Evolutionary conservation across 2,888 invertebrate species (phyloP).

Genomic region (Apamea monoglypha): DNA sequence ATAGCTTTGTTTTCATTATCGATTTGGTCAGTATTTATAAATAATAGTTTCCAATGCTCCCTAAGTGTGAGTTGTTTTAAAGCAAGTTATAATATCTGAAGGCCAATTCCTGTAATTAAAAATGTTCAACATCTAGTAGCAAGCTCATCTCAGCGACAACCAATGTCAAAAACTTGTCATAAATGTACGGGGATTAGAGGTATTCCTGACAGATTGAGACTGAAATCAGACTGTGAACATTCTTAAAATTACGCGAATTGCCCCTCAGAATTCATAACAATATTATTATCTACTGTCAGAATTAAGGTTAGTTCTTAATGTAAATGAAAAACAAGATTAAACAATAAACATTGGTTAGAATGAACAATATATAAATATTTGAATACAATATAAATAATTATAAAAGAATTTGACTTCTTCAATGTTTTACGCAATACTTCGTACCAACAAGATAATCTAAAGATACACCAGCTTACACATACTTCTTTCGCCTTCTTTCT

Average conservation of each 20-base stretch:
- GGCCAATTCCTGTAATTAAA: too few relatives aligned
- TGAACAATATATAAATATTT: constrained; percentile 18
- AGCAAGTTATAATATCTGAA: constrained; percentile 13
- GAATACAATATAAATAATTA: constrained; percentile 27
- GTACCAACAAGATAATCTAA: background rate
- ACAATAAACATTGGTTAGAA: constrained; percentile 22
- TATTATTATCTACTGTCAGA: background rate
- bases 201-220: too few relatives aligned
- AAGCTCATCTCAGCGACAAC: too few relatives aligned
- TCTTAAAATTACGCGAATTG: too few relatives aligned
- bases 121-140: too few relatives aligned
- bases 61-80: constrained; percentile 7
- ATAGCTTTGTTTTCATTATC: background rate
- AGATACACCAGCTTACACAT: background rate
- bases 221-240: too few relatives aligned
- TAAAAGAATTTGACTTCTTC: background rate
- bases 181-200: too few relatives aligned
- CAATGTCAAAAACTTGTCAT: too few relatives aligned
- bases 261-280: background rate
- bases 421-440: background rate
- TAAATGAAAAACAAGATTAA: constrained; percentile 12
- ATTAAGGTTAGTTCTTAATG: constrained; percentile 3
- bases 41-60: constrained; percentile 7
- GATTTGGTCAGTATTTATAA: constrained; percentile 2
- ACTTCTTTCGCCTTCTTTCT: background rate